Evolutionary conservation across 2,888 invertebrate species (phyloP).

Genomic region (Rhorus exstirpatorius): DNA sequence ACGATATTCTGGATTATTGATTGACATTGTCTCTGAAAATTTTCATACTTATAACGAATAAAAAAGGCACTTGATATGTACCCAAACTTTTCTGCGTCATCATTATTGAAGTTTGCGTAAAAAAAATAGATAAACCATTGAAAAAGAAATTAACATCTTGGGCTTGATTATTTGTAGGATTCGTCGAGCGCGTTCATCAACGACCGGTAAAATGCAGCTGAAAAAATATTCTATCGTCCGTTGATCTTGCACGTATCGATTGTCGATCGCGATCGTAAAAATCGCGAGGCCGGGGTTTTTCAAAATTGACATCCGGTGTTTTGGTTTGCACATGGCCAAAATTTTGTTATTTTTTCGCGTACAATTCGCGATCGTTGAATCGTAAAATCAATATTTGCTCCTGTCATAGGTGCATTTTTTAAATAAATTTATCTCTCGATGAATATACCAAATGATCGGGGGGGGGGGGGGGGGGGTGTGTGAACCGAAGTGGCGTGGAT

Average conservation of each 20-base stretch:
- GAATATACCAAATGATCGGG: too few relatives aligned
- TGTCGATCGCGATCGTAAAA: not conserved
- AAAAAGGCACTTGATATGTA: conserved; percentile 15
- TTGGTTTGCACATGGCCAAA: conserved; percentile 21
- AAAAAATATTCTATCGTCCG: not conserved
- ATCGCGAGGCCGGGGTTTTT: conserved; percentile 6
- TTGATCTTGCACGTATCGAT: not conserved
- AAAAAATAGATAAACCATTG: not conserved
- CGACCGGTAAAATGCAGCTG: not conserved
- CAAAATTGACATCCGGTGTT: conserved; percentile 27
- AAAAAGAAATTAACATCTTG: not conserved
- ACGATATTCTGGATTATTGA: conserved; percentile 8
- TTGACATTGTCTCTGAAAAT: conserved; percentile 26
- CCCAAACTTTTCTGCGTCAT: not conserved
- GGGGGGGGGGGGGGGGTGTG: too few relatives aligned
- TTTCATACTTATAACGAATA: conserved; percentile 19
- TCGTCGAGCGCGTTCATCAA: not conserved
- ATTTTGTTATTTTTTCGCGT: conserved; percentile 43
- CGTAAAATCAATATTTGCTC: conserved; percentile 22
- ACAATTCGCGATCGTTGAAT: not conserved
- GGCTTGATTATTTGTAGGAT: not conserved
- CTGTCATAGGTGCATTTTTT: not conserved
- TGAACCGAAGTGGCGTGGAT: conserved; percentile 28
- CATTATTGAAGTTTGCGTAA: not conserved
- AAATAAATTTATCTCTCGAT: too few relatives aligned